These are phyloP conservation scores for Ciconia nigra DNA, from an alignment of 2,797 vertebrate genomes.

Conservation along the genomic window DNA sequence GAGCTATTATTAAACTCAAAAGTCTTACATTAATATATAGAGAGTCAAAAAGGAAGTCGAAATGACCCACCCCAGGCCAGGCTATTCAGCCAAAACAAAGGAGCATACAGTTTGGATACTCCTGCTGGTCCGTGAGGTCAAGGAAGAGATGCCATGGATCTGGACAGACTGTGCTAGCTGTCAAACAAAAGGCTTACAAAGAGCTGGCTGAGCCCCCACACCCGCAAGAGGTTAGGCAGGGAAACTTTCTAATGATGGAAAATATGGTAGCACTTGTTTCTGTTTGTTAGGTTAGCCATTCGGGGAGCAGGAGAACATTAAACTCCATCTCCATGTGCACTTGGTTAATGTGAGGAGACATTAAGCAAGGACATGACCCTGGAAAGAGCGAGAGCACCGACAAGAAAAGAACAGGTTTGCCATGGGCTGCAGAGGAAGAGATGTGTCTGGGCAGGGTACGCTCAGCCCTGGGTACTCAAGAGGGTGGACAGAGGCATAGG, in stretches of 20 bases:
- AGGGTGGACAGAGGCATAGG: neutral
- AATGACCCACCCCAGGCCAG: neutral
- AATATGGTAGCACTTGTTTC: neutral
- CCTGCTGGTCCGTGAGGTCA: neutral
- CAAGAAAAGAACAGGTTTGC: neutral
- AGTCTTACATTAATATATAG: neutral
- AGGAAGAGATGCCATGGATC: neutral
- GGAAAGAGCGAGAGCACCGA: neutral
- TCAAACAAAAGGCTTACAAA: neutral
- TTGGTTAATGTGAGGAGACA: neutral
- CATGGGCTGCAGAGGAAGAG: neutral
- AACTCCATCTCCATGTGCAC: neutral
- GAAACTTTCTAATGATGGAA: neutral
- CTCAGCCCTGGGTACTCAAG: neutral
- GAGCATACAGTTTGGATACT: neutral
- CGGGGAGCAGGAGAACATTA: neutral
- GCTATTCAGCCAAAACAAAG: slow-evolving; percentile 5
- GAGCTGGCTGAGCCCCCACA: neutral
- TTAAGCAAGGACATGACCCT: neutral
- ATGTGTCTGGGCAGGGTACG: neutral
- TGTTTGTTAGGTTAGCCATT: neutral
- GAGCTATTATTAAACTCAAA: neutral
- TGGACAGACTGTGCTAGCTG: neutral
- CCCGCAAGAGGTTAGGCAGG: neutral
- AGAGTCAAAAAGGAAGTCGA: neutral